A percentile compares a stretch with the other conserved stretches of the same genome.
Evolutionary conservation across 2,888 invertebrate genomes (phyloP).

Genomic region (Yponomeuta cagnagella): DNA sequence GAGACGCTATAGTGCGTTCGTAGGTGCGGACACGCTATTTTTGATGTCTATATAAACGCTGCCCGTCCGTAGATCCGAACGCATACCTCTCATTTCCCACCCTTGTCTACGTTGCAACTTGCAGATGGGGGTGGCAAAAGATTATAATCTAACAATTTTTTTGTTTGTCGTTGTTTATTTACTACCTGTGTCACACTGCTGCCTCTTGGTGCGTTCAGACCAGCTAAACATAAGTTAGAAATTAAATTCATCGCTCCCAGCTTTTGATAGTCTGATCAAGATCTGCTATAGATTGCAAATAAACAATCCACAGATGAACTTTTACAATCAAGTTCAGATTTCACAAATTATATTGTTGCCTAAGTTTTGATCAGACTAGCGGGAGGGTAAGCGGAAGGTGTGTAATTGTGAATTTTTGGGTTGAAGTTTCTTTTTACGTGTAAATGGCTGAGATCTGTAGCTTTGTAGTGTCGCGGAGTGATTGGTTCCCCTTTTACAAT

Average conservation of each 20-base stretch:
- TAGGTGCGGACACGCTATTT: slow-evolving; percentile 33
- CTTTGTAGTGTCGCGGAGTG: slow-evolving; percentile 64
- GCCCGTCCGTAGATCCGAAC: neutral
- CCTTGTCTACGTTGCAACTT: neutral
- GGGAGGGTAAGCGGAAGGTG: slow-evolving; percentile 25
- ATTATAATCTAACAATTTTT: slow-evolving; percentile 16
- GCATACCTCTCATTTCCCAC: neutral
- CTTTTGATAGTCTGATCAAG: neutral
- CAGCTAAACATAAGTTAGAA: slow-evolving; percentile 53
- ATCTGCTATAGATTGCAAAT: neutral
- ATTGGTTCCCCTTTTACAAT: slow-evolving; percentile 73
- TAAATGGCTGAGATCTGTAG: slow-evolving; percentile 72
- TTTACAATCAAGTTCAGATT: neutral
- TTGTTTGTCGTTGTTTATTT: slow-evolving; percentile 20
- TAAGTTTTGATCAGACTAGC: neutral
- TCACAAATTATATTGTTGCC: neutral
- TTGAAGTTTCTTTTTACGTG: slow-evolving; percentile 67
- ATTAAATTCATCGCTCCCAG: slow-evolving; percentile 5
- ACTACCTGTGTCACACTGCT: neutral
- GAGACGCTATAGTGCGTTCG: slow-evolving; percentile 36
- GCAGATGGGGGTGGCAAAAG: neutral
- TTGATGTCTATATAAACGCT: slow-evolving; percentile 1
- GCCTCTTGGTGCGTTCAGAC: slow-evolving; percentile 46
- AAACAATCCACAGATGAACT: neutral
- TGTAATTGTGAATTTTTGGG: slow-evolving; percentile 75